Base-by-base conservation (phyloP, 2,888 invertebrate species). In the Schizotus pectinicornis region DNA sequence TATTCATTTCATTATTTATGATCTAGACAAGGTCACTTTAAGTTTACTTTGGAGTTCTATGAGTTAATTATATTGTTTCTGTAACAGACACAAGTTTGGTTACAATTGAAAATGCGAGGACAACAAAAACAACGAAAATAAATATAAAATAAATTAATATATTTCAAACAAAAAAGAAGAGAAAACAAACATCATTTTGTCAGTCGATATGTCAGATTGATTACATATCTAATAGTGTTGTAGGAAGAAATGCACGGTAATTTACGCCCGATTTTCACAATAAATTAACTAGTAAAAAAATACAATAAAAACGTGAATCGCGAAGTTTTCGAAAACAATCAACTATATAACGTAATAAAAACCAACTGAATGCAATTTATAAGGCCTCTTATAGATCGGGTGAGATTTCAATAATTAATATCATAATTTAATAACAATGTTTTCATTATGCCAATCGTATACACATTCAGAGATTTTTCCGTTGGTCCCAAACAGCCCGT, bases 11-110 rank as follows among this genome's bases (percentile, higher is more conserved):
- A 30, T 22, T 30, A 59, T 65, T 77, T 75, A 75, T 73, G 74
- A 73, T 75, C 74, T 75, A 77, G 74, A 76, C 74, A 75, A 79
- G 78, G 78, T 78, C 78, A 79, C 78, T 79, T 79, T 76, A 69
- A 74, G 71, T 74, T 73, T 56, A 72, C 67, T 71, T 74, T 74
- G 72, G 74, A 73, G 73, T 72, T 70, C 69, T 68, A 69, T 67
- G 58, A 61, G 12, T 54, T 52, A 50, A 53, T 48, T 42, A 48
- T 58, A 63, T 64, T 57, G 48, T 57, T 39, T 43, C 42, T 38
- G 60, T 35, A 63, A 66, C 66, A 64, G 65, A 67, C 63, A 62
- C 56, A 68, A 74, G 72, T 73, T 73, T 72, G 74, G 74, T 73
- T 74, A 74, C 72, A 69, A 47, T 54, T 59, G 50, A 54, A 43